These are phyloP conservation scores for Pangasius macronema DNA, from an alignment of 2,797 vertebrate genomes.

Conservation along the genomic window DNA sequence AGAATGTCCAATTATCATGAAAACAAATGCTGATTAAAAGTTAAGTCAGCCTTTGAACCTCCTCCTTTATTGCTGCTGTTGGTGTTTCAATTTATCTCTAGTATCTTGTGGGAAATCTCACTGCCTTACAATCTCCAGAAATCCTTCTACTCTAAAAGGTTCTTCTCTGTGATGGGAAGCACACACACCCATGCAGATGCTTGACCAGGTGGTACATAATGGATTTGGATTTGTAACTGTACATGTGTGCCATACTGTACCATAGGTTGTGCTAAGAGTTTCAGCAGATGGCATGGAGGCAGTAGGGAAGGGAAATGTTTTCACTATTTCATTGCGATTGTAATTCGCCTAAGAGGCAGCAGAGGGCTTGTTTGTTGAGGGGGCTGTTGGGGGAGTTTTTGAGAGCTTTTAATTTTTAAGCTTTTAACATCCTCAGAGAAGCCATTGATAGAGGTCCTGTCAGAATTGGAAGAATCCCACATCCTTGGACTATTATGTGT, in stretches of 20 bases:
- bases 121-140: not conserved
- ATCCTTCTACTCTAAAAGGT: not conserved
- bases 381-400: no score
- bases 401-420: not conserved
- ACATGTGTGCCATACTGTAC: not conserved
- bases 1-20: not conserved
- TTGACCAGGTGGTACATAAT: conserved; percentile 3
- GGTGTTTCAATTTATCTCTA: not conserved
- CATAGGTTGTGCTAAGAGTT: not conserved
- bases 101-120: not conserved
- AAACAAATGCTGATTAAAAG: not conserved
- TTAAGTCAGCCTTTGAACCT: not conserved
- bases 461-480: not conserved
- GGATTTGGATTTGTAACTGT: not conserved
- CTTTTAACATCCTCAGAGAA: not conserved
- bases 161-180: not conserved
- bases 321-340: not conserved
- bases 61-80: not conserved
- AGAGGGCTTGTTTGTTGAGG: not conserved
- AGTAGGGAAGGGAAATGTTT: not conserved
- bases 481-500: not conserved
- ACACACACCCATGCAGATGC: not conserved
- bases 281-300: not conserved
- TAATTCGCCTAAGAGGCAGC: not conserved
- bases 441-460: not conserved